These are phyloP conservation scores for Paralichthys olivaceus DNA, from an alignment of 2,113 vertebrate species.

Conservation along the genomic window DNA sequence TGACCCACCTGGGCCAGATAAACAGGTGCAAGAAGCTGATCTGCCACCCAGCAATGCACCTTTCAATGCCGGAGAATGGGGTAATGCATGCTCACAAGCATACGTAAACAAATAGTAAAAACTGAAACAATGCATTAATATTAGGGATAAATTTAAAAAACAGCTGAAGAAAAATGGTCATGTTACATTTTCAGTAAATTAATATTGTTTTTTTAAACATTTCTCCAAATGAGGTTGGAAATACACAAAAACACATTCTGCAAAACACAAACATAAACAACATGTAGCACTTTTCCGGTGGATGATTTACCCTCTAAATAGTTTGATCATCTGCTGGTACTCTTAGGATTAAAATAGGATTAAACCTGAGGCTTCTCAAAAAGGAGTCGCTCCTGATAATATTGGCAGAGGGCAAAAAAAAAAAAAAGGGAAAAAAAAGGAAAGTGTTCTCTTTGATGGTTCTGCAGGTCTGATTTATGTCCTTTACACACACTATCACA, in stretches of 20 bases:
- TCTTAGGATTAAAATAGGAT: constrained; percentile 28
- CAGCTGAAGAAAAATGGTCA: neutral
- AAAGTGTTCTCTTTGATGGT: too few species aligned
- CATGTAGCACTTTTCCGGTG: too few species aligned
- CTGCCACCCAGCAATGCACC: constrained; percentile 72
- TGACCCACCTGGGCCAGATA: constrained; percentile 86
- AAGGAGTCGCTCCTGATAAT: too few species aligned
- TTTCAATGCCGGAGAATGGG: constrained; percentile 49
- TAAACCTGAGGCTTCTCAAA: constrained; percentile 11
- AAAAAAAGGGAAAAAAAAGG: too few species aligned
- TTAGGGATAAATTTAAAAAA: neutral
- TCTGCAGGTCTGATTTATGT: neutral
- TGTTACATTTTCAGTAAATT: neutral
- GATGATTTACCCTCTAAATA: neutral
- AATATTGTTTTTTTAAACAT: neutral
- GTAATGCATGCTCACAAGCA: constrained; percentile 23
- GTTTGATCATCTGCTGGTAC: constrained; percentile 19
- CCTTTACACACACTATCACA: neutral
- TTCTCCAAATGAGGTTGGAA: neutral
- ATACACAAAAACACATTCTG: constrained; percentile 4
- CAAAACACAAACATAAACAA: too few species aligned
- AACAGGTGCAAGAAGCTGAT: constrained; percentile 84
- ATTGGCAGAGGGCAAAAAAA: too few species aligned
- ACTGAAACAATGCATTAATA: constrained; percentile 32
- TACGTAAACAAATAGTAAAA: constrained; percentile 27